Conservation (phyloP, 2,888 invertebrate species). For the Hirtodrosophila confusa region DNA sequence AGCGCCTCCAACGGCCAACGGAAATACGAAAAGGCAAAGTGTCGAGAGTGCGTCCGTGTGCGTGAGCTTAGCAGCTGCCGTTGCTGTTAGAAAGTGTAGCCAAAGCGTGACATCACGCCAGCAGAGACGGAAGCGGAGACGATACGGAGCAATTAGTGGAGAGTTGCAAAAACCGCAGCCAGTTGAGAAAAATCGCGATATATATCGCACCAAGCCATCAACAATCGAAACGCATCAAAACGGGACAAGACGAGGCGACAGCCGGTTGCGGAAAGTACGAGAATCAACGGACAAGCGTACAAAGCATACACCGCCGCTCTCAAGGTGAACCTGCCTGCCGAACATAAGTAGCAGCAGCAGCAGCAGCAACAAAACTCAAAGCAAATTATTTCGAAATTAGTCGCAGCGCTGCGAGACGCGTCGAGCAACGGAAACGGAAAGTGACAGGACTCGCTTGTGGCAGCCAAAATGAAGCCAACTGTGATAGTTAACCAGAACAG, state of each 20-base stretch:
- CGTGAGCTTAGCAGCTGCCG: slow-evolving; percentile 55
- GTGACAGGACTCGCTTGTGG: slow-evolving; percentile 40
- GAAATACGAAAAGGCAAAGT: slow-evolving; percentile 40
- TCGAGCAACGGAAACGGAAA: slow-evolving; percentile 32
- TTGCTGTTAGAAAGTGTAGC: slow-evolving; percentile 67
- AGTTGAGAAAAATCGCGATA: slow-evolving; percentile 38
- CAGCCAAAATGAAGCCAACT: slow-evolving; percentile 80
- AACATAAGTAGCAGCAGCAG: slow-evolving; percentile 32
- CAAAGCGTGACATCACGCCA: slow-evolving; percentile 73
- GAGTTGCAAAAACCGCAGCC: slow-evolving; percentile 27
- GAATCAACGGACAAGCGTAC: slow-evolving; percentile 39
- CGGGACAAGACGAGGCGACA: slow-evolving; percentile 14
- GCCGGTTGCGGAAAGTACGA: slow-evolving; percentile 60
- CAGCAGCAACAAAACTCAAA: slow-evolving; percentile 46
- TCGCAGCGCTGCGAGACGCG: slow-evolving; percentile 42
- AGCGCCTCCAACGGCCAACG: slow-evolving; percentile 35
- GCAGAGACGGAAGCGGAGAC: slow-evolving; percentile 13
- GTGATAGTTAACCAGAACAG: slow-evolving; percentile 76
- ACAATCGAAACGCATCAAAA: slow-evolving; percentile 32
- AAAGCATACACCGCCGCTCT: slow-evolving; percentile 32
- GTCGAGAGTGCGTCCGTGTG: slow-evolving; percentile 49
- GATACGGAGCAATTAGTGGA: slow-evolving; percentile 38
- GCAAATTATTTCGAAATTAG: slow-evolving; percentile 46
- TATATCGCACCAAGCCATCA: slow-evolving; percentile 21
- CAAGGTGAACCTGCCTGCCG: slow-evolving; percentile 67